These are phyloP conservation scores for Ciona savignyi DNA, from an alignment of 23 tunicate genomes.

Conservation along the genomic window DNA sequence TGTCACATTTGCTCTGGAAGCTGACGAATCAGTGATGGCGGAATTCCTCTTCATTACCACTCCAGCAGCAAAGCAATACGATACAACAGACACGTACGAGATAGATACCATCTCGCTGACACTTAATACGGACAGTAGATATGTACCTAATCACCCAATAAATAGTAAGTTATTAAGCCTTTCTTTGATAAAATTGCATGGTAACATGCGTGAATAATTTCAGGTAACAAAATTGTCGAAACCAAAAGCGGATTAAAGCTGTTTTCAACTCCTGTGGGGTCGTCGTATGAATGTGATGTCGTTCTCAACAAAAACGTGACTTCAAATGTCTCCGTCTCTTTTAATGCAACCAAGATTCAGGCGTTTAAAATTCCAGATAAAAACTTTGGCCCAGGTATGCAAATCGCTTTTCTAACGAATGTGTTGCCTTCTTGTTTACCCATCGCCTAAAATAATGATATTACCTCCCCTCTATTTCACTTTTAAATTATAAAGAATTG, in stretches of 20 bases:
- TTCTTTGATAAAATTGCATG: neutral
- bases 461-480: too few species aligned
- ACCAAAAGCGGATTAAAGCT: too few species aligned
- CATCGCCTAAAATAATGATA: too few species aligned
- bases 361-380: neutral
- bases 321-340: neutral
- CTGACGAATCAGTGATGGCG: neutral
- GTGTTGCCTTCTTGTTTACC: too few species aligned
- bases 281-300: neutral
- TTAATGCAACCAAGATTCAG: neutral
- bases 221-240: neutral
- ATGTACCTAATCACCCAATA: slow-evolving; percentile 9
- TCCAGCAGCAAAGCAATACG: neutral
- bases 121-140: neutral
- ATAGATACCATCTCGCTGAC: neutral
- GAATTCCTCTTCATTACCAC: neutral
- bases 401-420: too few species aligned
- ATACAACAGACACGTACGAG: neutral
- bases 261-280: neutral
- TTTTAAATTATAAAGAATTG: too few species aligned
- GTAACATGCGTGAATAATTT: neutral
- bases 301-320: neutral
- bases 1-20: slow-evolving; percentile 4
- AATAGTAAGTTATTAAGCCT: neutral
- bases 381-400: neutral